These are phyloP conservation scores for Salminus brasiliensis DNA, from an alignment of 2,113 vertebrate species.

Conservation along the genomic window DNA sequence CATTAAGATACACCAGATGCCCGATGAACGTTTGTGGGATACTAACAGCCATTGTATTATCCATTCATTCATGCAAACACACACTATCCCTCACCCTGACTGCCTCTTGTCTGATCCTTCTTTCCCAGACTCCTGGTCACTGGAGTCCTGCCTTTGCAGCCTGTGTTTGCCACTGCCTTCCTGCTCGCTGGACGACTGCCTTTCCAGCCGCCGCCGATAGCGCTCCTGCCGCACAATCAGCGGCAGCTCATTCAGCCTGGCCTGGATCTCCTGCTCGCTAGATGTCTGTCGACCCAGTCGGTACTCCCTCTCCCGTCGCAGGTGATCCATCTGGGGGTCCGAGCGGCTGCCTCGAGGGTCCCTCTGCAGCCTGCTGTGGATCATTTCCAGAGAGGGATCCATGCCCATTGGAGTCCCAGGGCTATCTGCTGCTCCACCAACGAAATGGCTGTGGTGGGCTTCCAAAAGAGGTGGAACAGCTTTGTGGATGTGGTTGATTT, in stretches of 20 bases:
- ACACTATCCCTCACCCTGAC: slow-evolving; percentile 67
- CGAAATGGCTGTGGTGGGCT: slow-evolving; percentile 64
- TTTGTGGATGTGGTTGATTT: slow-evolving; percentile 85
- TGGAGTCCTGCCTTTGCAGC: slow-evolving; percentile 87
- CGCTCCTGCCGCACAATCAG: slow-evolving; percentile 80
- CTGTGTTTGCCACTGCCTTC: slow-evolving; percentile 79
- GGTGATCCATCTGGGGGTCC: slow-evolving; percentile 81
- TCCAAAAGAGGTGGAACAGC: slow-evolving; percentile 72
- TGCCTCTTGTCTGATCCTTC: slow-evolving; percentile 75
- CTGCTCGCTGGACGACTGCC: slow-evolving; percentile 80
- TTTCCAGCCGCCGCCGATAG: slow-evolving; percentile 76
- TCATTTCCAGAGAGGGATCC: slow-evolving; percentile 74
- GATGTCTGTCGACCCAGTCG: slow-evolving; percentile 78
- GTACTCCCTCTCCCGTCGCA: slow-evolving; percentile 76
- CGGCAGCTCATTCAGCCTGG: slow-evolving; percentile 76
- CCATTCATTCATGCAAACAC: slow-evolving; percentile 1
- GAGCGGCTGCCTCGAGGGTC: slow-evolving; percentile 79
- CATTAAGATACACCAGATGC: no score
- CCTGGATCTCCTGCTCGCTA: slow-evolving; percentile 82
- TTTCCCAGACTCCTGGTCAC: slow-evolving; percentile 84
- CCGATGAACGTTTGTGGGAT: no score
- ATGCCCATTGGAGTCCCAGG: slow-evolving; percentile 69
- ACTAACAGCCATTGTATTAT: background rate
- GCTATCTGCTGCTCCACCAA: slow-evolving; percentile 64
- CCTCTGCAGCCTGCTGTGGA: slow-evolving; percentile 74